Percentiles rank a stretch among this genome's conserved stretches.
These are phyloP conservation scores for Atractosteus spatula DNA, from an alignment of 2,113 vertebrate species.

Conservation along the genomic window DNA sequence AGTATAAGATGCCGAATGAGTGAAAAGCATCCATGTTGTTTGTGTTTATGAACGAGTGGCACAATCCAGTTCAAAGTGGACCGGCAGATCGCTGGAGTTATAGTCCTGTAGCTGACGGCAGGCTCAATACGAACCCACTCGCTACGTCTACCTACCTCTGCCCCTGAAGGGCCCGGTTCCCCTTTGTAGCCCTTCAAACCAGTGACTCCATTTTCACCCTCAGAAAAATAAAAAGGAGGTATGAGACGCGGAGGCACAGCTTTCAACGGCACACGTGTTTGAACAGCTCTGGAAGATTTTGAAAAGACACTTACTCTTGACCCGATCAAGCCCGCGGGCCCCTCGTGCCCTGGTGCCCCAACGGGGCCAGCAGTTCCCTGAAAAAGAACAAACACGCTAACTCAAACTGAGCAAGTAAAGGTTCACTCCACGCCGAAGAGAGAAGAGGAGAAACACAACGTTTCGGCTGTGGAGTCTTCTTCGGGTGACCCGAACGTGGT, in stretches of 20 bases:
- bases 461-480: too few relatives aligned
- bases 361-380: conserved; percentile 25
- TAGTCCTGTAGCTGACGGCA: too few relatives aligned
- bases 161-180: conserved; percentile 28
- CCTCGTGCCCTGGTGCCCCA: conserved; percentile 34
- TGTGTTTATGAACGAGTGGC: too few relatives aligned
- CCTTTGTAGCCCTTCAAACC: conserved; percentile 37
- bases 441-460: too few relatives aligned
- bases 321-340: conserved; percentile 25
- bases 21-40: too few relatives aligned
- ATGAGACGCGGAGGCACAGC: not conserved
- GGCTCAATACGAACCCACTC: too few relatives aligned
- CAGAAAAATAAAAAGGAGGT: not conserved
- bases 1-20: too few relatives aligned
- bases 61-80: too few relatives aligned
- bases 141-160: conserved; percentile 20
- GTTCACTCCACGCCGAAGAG: too few relatives aligned
- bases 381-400: not conserved
- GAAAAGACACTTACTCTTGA: conserved; percentile 10
- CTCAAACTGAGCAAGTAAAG: not conserved
- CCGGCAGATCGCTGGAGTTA: too few relatives aligned
- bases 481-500: too few relatives aligned
- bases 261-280: not conserved
- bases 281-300: too few relatives aligned
- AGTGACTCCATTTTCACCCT: conserved; percentile 27